Base-by-base conservation (phyloP, 1,140 invertebrate species). In the Formica exsecta region DNA sequence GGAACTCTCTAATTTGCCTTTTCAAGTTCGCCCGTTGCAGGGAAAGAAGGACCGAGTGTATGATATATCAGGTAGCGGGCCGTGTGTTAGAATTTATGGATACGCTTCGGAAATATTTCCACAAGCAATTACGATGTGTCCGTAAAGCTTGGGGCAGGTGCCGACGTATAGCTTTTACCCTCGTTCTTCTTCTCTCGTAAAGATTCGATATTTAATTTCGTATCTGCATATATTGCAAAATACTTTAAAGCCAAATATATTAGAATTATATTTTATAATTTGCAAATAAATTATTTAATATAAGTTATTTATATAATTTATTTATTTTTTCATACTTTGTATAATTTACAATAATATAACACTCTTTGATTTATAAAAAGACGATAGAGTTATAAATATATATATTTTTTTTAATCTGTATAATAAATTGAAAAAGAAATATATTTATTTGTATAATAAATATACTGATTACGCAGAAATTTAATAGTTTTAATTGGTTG, bases 1-100 rank as follows among this genome's bases (percentile, higher is more conserved):
- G 71, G 59, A 77, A 65, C 81, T 84, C 79, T 70, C 68, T 76
- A 77, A 84, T 84, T 84, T 84, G 41, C 41, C 81, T 85, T 79
- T 79, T 65, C 71, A 79, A 77, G 73, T 77, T 65, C n/a, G 73
- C 9, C 61, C 29, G 25, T 77, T 85, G 41, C 5, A n/a, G 19
- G 0, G 3, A 32, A 71, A 32, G 13, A 59, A 32, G 22, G 38
- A 32, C 9, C 38, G 62, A 54, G 32, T 68, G 5, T 19, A 3
- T 4, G 44, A 51, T 5, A 13, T 51, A 68, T 80, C 65, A 70
- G 77, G 65, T 70, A 80, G 64, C 54, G 25, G 25, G 64, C 8
- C 48, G 48, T 22, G 22, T 9, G 32, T 74, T 81, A 57, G 48
- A 68, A 68, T 77, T 65, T 65, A 70, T 57, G 16, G 16, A 32